phyloP scores from a whole-genome alignment of 2,113 vertebrate species.

The Neodontobutis hainanensis region DNA sequence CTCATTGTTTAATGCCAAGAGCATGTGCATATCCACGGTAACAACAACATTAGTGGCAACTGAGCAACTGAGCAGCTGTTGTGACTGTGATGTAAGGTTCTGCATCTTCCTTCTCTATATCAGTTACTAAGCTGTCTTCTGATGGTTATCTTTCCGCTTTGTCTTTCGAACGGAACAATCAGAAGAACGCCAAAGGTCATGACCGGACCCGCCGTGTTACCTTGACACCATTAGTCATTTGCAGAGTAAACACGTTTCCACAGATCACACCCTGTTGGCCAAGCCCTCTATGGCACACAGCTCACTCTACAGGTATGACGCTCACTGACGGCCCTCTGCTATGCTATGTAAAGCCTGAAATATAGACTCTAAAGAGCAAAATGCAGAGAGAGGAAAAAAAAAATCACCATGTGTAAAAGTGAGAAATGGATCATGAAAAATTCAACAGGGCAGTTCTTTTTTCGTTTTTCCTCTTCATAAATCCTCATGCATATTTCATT shows the following conservation, averaged over 20 bases:
- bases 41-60: no score
- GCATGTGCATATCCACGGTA: no score
- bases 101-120: no score
- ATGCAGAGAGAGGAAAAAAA: not conserved
- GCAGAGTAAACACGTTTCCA: constrained; percentile 60
- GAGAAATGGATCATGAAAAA: not conserved
- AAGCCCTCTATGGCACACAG: constrained; percentile 29
- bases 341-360: not conserved
- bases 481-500: not conserved
- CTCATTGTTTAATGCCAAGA: no score
- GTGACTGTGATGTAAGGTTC: no score
- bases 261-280: constrained; percentile 56
- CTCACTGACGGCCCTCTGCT: constrained; percentile 14
- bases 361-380: not conserved
- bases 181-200: constrained; percentile 44
- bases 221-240: constrained; percentile 68
- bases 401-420: not conserved
- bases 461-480: not conserved
- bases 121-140: no score
- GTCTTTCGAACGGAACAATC: not conserved
- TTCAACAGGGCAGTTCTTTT: not conserved
- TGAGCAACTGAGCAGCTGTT: no score
- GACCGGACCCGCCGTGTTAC: constrained; percentile 56
- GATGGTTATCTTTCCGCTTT: no score
- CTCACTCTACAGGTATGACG: constrained; percentile 52